Evolutionary conservation across 2,797 vertebrate species (phyloP).

Genomic region (Rhinogobio ventralis): DNA sequence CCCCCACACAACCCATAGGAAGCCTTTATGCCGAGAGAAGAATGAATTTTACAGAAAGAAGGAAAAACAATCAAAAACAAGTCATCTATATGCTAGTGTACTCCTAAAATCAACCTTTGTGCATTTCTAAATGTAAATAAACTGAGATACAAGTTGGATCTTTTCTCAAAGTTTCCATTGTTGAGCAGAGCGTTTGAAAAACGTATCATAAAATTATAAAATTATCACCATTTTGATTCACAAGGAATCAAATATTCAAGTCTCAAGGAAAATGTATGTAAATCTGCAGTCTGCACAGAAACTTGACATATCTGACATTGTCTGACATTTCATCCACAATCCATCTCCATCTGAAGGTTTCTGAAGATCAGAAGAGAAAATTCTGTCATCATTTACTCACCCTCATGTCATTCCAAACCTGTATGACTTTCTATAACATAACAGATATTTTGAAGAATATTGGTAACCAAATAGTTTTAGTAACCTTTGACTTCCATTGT

Average conservation of each 20-base stretch:
- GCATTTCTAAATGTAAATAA: constrained; percentile 1
- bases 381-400: background rate
- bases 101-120: background rate
- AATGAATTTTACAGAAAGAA: background rate
- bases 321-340: background rate
- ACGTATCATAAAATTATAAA: background rate
- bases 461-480: background rate
- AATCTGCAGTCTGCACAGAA: background rate
- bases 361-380: background rate
- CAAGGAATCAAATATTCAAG: background rate
- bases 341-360: background rate
- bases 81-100: background rate
- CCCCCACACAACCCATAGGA: constrained; percentile 1
- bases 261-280: background rate
- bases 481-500: background rate
- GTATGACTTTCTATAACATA: background rate
- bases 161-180: background rate
- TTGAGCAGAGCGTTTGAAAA: background rate
- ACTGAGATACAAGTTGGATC: background rate
- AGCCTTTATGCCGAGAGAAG: background rate
- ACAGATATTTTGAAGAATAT: background rate
- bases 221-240: background rate
- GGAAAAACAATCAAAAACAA: background rate
- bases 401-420: background rate
- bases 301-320: background rate